Evolutionary conservation across 2,888 invertebrate genomes (phyloP), one percentile per base, ranked within the genome.

Genomic region (Drosophila leonis): DNA sequence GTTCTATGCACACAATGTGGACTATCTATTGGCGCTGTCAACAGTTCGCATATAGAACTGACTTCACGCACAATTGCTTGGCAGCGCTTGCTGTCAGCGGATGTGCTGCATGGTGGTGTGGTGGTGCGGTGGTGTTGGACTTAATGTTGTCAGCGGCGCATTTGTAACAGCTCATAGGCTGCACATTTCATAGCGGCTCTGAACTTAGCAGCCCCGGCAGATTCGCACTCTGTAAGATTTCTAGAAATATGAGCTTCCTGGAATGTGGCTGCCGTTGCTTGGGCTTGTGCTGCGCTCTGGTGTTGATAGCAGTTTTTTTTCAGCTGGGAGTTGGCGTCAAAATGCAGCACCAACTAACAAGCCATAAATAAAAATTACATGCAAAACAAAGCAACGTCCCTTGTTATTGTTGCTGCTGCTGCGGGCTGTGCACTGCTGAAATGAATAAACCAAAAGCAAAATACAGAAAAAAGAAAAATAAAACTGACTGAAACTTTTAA

Each of bases 211-310:
- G 57, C 51, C 64, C 18, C 39, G 52, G n/a, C 65, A 57, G 64
- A 66, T 71, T 90, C 65, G 74, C 87, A 83, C 74, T 77, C 57
- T 56, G 83, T 66, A 77, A 61, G 74, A 56, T 49, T 86, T 83
- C 74, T 88, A 55, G 89, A 90, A 83, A 90, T 68, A 77, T 65
- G 83, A 86, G 81, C 68, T 84, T 80, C 69, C 74, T 37, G 87
- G 83, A 83, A 90, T 88, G 85, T 35, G 51, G 63, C 44, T 42
- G 62, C 41, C 54, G 46, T 18, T 57, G 59, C 27, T 44, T n/a
- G n/a, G n/a, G n/a, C 24, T 24, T 24, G 42, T 44, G 35, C 44
- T 65, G 9, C 0, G 52, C 51, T 18, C 33, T 33, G 77, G 81
- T 77, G 78, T 72, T 78, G 78, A 78, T 72, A 51, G 44, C 44